Conservation (phyloP, 2,113 vertebrate species). For the Chunga burmeisteri region DNA sequence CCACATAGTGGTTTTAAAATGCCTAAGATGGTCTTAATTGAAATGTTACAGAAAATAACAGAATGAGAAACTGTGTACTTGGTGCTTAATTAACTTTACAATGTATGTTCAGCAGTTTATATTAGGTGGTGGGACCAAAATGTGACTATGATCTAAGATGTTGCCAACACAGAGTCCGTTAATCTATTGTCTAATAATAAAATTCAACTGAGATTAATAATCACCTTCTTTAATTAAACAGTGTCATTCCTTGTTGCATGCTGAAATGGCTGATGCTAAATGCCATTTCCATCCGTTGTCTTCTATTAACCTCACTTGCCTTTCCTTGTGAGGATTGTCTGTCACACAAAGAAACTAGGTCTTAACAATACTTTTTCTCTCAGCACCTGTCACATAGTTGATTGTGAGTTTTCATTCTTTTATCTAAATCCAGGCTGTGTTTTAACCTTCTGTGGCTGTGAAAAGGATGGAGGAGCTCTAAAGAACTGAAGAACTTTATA, state of each 20-base stretch:
- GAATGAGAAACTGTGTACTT: not conserved
- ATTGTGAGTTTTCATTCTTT: not conserved
- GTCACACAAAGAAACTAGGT: not conserved
- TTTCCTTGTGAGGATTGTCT: not conserved
- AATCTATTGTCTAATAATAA: not conserved
- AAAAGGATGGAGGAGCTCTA: not conserved
- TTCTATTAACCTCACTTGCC: not conserved
- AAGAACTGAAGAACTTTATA: not conserved
- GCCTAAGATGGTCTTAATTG: conserved; percentile 21
- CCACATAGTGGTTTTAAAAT: conserved; percentile 2
- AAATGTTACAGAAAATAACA: conserved; percentile 35
- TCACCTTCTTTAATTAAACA: not conserved
- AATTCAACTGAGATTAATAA: conserved; percentile 6
- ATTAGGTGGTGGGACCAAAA: not conserved
- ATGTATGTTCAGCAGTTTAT: not conserved
- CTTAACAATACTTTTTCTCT: not conserved
- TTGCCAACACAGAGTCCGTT: not conserved
- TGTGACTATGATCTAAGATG: not conserved
- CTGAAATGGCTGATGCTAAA: not conserved
- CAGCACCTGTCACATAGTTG: not conserved
- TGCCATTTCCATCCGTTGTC: not conserved
- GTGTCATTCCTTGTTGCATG: not conserved
- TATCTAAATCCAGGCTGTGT: not conserved
- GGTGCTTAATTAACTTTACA: conserved; percentile 36
- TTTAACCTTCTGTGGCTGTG: not conserved